These are phyloP conservation scores for Dufourea novaeangliae DNA, from an alignment of 1,140 invertebrate species.

Conservation along the genomic window DNA sequence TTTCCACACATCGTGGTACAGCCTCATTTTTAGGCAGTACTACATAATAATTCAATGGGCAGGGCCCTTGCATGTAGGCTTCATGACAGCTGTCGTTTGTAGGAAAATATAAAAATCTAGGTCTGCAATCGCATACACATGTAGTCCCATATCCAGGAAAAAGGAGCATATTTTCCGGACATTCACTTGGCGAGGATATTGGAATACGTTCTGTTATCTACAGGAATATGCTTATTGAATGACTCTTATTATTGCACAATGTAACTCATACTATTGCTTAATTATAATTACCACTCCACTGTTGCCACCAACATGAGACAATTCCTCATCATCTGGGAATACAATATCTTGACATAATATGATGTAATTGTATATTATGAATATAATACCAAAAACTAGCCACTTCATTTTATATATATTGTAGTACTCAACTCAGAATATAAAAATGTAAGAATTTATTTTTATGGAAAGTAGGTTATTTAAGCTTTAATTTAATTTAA, in stretches of 20 bases:
- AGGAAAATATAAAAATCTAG: conserved; percentile 84
- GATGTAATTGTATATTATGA: conserved; percentile 42
- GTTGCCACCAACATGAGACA: conserved; percentile 55
- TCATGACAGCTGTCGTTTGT: conserved; percentile 83
- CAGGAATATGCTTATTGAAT: background rate
- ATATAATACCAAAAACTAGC: conserved; percentile 23
- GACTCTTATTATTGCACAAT: background rate
- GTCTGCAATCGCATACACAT: conserved; percentile 87
- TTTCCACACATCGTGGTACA: conserved; percentile 83
- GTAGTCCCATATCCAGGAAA: conserved; percentile 84
- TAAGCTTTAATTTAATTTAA: background rate
- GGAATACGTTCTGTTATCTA: conserved; percentile 75
- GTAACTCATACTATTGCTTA: conserved; percentile 9
- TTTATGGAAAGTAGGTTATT: background rate
- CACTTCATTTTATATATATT: conserved; percentile 54
- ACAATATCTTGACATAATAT: conserved; percentile 65
- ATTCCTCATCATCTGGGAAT: conserved; percentile 64
- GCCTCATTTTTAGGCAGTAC: conserved; percentile 81
- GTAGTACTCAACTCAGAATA: background rate
- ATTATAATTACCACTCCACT: conserved; percentile 55
- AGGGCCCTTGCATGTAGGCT: conserved; percentile 85
- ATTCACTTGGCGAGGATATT: conserved; percentile 82
- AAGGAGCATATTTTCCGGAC: conserved; percentile 84
- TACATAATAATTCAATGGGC: conserved; percentile 81
- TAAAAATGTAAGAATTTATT: background rate